Conservation (phyloP, 2,797 vertebrate species). For the Neosilurus hyrtlii region DNA sequence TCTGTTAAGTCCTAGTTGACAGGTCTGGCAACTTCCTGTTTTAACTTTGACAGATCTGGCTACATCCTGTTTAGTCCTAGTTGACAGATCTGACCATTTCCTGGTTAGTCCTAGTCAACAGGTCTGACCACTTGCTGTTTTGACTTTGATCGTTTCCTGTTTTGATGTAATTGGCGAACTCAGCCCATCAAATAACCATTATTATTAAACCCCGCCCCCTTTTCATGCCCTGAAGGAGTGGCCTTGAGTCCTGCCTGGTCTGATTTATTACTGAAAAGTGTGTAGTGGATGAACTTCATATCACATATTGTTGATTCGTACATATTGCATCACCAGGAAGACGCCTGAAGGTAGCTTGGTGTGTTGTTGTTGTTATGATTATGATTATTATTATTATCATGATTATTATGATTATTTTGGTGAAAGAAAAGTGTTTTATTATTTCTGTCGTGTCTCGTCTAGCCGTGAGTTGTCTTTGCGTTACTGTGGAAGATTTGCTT, state of each 20-base stretch:
- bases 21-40: neutral
- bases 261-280: neutral
- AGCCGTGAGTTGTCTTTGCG: slow-evolving; percentile 35
- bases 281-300: slow-evolving; percentile 25
- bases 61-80: neutral
- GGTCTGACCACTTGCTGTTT: neutral
- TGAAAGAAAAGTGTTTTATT: slow-evolving; percentile 20
- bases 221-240: neutral
- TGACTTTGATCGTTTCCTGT: neutral
- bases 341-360: slow-evolving; percentile 40
- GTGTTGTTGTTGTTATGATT: slow-evolving; percentile 44
- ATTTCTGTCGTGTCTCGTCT: slow-evolving; percentile 11
- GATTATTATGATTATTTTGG: slow-evolving; percentile 2
- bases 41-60: neutral
- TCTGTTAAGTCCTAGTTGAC: neutral
- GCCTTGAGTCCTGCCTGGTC: slow-evolving; percentile 3
- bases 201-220: neutral
- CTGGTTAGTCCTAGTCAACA: neutral
- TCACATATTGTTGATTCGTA: slow-evolving; percentile 10
- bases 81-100: neutral
- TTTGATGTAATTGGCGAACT: neutral
- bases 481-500: slow-evolving; percentile 46
- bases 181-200: neutral
- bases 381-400: too few relatives aligned
- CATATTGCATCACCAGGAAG: slow-evolving; percentile 38